A percentile compares a stretch with the other conserved stretches of the same genome.
Evolutionary conservation across 2,113 vertebrate species (phyloP).

Genomic region (Cottus gobio): DNA sequence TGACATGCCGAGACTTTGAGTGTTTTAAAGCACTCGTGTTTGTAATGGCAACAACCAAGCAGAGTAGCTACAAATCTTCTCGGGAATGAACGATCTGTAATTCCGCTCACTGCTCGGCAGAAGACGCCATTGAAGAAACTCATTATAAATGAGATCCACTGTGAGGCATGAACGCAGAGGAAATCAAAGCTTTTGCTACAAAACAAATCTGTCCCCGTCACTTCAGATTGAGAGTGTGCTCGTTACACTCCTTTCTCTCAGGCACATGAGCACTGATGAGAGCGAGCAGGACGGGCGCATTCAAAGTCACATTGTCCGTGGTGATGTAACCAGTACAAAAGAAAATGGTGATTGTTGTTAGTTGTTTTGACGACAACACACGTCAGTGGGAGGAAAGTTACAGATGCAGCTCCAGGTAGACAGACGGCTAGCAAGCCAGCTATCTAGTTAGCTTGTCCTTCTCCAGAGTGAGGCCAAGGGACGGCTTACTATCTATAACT

Average conservation of each 20-base stretch:
- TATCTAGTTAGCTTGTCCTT: too few relatives aligned
- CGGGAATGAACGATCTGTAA: conserved; percentile 23
- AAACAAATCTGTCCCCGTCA: conserved; percentile 51
- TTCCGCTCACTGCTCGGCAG: not conserved
- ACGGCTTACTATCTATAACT: not conserved
- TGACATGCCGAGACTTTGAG: not conserved
- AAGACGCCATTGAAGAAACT: conserved; percentile 22
- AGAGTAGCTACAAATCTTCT: conserved; percentile 3
- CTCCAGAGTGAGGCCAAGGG: too few relatives aligned
- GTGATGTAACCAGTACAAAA: too few relatives aligned
- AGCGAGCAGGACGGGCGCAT: not conserved
- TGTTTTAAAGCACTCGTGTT: not conserved
- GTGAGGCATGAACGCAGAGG: conserved; percentile 35
- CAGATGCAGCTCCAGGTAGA: too few relatives aligned
- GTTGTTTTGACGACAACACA: too few relatives aligned
- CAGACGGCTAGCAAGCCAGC: too few relatives aligned
- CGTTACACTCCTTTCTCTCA: conserved; percentile 47
- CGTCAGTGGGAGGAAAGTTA: too few relatives aligned
- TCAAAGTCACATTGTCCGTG: conserved; percentile 8
- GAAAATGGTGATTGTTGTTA: too few relatives aligned
- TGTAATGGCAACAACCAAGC: not conserved
- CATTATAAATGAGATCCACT: conserved; percentile 49
- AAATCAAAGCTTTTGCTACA: conserved; percentile 60
- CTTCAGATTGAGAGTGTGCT: conserved; percentile 47
- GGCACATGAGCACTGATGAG: conserved; percentile 45